Base-by-base conservation (phyloP, 1,140 invertebrate species). In the Pomacea maculata region DNA sequence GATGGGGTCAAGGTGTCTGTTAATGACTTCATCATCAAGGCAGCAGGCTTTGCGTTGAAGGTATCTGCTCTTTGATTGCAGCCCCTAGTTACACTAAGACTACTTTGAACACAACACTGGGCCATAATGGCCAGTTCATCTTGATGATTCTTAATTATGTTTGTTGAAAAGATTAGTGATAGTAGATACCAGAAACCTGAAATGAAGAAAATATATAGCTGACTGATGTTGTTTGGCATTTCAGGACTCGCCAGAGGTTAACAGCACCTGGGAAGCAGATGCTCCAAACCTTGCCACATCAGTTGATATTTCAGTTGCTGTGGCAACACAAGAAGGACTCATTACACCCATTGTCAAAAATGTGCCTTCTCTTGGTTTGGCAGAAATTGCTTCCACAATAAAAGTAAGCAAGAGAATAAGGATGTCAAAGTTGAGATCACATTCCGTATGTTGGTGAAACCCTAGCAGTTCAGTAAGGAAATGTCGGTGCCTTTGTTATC, bases 21-120 rank as follows among this genome's bases (percentile, higher is more conserved):
- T 1, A 99, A 99, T 90, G 98, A 99, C 91, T 98, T 99, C 86
- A 95, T 99, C 74, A 96, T 99, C 57, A 99, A 99, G 91, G 98
- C 97, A 8, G 94, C 96, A 54, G 97, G 97, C 10, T 92, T 97
- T 78, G 96, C 98, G n/a, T 96, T 91, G 77, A 86, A 90, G 89
- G 90, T 91, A 83, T 73, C 75, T 94, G 88, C 97, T 96, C 17
- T 79, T 9, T 78, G 34, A 65, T 74, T 14, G 19, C 21, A 45
- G 21, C 19, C 14, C 12, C 67, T 34, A 34, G 21, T 25, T 15
- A 14, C 21, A n/a, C 1, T 8, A 21, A 70, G 6, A 70, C 21
- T 25, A 8, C 21, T 70, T 11, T 70, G 67, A 15, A n/a, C 67
- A 70, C 10, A 70, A 25, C 11, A 15, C 29, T n/a, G 17, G 64